A percentile compares a stretch with the other conserved stretches of the same genome.
Conservation (phyloP, 2,113 vertebrate species). For the Pipa parva region DNA sequence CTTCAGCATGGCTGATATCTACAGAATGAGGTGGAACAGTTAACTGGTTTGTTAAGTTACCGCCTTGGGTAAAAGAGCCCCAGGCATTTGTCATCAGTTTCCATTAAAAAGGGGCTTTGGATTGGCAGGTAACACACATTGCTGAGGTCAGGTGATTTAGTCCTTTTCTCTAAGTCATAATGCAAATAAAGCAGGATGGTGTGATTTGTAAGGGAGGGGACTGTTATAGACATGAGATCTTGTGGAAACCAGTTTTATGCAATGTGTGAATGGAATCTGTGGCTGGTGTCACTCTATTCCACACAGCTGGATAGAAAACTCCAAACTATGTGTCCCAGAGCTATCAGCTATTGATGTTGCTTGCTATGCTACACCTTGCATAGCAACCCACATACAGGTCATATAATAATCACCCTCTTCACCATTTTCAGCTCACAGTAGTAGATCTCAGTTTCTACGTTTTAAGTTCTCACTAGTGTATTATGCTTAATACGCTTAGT, state of each 20-base stretch:
- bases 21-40: constrained; percentile 11
- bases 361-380: neutral
- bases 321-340: neutral
- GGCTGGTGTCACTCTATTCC: neutral
- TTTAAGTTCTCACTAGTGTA: no score
- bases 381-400: neutral
- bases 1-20: constrained; percentile 9
- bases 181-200: neutral
- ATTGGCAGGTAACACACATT: neutral
- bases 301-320: neutral
- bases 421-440: no score
- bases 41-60: constrained; percentile 28
- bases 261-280: constrained; percentile 13
- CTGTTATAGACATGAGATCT: neutral
- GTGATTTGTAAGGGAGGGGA: neutral
- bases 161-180: neutral
- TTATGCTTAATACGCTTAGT: no score
- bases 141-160: neutral
- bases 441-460: no score
- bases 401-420: neutral
- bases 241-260: constrained; percentile 1
- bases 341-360: no score
- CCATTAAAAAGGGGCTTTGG: neutral
- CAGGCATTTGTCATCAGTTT: neutral
- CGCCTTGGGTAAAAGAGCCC: neutral